Percentiles rank a stretch among this genome's conserved stretches.
Conservation (phyloP, 2,113 vertebrate genomes). For the Microcebus lehilahytsara region DNA sequence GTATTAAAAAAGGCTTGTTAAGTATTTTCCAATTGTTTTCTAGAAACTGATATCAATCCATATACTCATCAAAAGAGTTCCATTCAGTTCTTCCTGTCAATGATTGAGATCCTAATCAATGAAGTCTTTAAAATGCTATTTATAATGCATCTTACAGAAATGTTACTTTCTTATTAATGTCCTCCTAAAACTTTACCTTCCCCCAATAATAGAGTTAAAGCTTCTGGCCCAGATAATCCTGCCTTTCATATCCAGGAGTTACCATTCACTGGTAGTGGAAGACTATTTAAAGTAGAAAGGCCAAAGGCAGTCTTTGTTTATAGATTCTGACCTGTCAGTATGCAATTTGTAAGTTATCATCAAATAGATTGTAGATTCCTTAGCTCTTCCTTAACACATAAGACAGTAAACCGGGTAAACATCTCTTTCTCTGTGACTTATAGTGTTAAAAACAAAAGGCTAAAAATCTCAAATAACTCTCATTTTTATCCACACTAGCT, state of each 20-base stretch:
- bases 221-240: neutral
- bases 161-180: neutral
- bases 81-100: neutral
- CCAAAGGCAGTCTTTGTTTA: neutral
- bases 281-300: neutral
- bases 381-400: neutral
- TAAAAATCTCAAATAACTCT: neutral
- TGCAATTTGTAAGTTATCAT: neutral
- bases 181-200: neutral
- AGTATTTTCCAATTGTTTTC: constrained; percentile 33
- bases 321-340: neutral
- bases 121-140: neutral
- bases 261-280: neutral
- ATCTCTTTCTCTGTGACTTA: neutral
- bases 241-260: neutral
- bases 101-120: neutral
- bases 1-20: neutral
- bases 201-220: neutral
- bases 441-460: neutral
- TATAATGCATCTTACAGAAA: neutral
- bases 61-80: neutral
- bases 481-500: constrained; percentile 22
- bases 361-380: constrained; percentile 16
- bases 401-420: constrained; percentile 6
- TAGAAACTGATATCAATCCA: neutral